Evolutionary conservation across 2,797 vertebrate genomes (phyloP).

Genomic region (Acanthiza pusilla): DNA sequence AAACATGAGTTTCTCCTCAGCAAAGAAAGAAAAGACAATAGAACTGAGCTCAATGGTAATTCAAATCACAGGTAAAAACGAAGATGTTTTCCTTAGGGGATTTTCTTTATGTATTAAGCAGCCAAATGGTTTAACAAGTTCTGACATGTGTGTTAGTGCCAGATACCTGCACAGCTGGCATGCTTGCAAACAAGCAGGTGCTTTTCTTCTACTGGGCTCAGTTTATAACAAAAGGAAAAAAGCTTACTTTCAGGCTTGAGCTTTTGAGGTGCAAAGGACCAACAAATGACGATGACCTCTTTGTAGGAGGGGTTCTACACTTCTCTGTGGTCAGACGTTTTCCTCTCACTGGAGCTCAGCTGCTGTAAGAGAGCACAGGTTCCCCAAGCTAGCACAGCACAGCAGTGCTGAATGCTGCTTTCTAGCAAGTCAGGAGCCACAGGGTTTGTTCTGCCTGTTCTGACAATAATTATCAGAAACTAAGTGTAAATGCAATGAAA

Average conservation of each 20-base stretch:
- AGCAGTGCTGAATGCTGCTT: not conserved
- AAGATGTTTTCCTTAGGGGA: not conserved
- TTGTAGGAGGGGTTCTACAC: not conserved
- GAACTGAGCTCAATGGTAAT: not conserved
- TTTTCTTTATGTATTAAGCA: not conserved
- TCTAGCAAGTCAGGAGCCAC: not conserved
- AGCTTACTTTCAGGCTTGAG: not conserved
- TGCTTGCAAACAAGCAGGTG: not conserved
- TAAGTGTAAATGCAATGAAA: not conserved
- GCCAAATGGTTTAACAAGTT: slow-evolving; percentile 16
- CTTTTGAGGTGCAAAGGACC: not conserved
- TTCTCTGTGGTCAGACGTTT: accelerated
- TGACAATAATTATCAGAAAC: not conserved
- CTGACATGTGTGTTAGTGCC: slow-evolving; percentile 19
- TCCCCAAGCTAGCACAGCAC: not conserved
- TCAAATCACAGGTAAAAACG: not conserved
- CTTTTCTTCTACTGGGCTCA: not conserved
- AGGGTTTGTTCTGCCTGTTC: not conserved
- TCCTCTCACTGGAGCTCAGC: not conserved
- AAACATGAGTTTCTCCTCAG: not conserved
- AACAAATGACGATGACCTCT: not conserved
- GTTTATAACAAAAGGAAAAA: not conserved
- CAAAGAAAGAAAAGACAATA: not conserved
- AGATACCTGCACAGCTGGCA: slow-evolving; percentile 21
- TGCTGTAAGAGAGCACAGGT: not conserved